Base-by-base conservation (phyloP, 2,113 vertebrate species). In the Gambusia holbrooki region DNA sequence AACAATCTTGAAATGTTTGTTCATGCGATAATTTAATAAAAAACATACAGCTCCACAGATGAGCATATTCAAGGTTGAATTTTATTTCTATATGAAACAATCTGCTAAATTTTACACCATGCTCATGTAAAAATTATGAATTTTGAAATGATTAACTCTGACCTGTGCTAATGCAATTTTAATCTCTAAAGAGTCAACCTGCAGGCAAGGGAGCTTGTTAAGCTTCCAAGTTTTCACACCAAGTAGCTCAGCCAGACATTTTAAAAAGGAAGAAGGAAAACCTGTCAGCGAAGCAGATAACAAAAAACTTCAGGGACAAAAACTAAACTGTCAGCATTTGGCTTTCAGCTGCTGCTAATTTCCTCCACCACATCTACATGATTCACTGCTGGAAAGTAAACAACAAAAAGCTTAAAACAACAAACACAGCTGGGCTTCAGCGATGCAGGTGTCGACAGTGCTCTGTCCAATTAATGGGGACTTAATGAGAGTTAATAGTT, bases 401-500 rank as follows among this genome's bases (percentile, higher is more conserved):
- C 69, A 62, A 48, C 66, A 72, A 69, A 62, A 69, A 54, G 48
- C 66, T 73, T 62, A 48, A 37, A n/a, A 69, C 37, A 68, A 79
- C 51, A 77, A 69, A 64, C 65, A 42, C 66, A 58, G 45, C 29
- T 48, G 33, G 9, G 14, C 54, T 32, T 42, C 37, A 65, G 17
- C 9, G 19, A 51, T 25, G 67, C 61, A 28, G 48, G 28, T 64
- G 54, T 27, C 37, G 35, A 40, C 74, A 54, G n/a, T 2, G 0
- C 17, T 14, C 54, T 0, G 28, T 40, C 61, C 84, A 85, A 90
- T 88, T 72, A 74, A 61, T 0, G 15, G 27, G 10, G 69, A 74
- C 74, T 70, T 86, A 83, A 87, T 86, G 81, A 30, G 64, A 65
- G 70, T 70, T 77, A 42, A 84, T 90, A 69, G 75, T 67, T 79